phyloP scores from a whole-genome alignment of 1,140 invertebrate species.

The Apocrypta bakeri region DNA sequence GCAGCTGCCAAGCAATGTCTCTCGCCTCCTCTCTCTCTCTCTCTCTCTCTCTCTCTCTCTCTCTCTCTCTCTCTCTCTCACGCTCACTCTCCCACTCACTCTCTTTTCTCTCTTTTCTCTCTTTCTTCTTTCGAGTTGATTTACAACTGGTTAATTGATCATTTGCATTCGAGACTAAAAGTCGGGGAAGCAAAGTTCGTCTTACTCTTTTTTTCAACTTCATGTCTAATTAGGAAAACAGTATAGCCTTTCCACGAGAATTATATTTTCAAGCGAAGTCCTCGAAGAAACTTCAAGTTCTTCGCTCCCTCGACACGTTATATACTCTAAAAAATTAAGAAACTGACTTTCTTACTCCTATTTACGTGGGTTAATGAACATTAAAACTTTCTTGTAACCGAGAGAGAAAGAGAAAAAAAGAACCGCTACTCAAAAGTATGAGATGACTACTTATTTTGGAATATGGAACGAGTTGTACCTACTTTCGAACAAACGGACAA shows the following conservation, averaged over 20 bases:
- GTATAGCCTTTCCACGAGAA: neutral
- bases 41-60: too few species aligned
- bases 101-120: too few species aligned
- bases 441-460: too few species aligned
- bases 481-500: neutral
- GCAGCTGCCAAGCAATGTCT: conserved; percentile 16
- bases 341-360: conserved; percentile 26
- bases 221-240: neutral
- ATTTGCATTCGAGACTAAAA: conserved; percentile 66
- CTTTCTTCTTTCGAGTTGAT: conserved; percentile 63
- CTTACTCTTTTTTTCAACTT: neutral
- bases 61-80: too few species aligned
- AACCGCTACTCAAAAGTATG: too few species aligned
- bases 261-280: neutral
- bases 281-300: neutral
- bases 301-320: conserved; percentile 29
- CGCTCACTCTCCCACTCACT: too few species aligned
- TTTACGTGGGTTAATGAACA: conserved; percentile 46
- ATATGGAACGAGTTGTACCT: conserved; percentile 11
- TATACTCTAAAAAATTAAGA: conserved; percentile 42
- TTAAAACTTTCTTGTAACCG: conserved; percentile 18
- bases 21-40: too few species aligned
- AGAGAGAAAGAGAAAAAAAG: neutral
- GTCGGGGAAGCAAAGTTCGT: neutral
- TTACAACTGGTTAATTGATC: conserved; percentile 71